phyloP scores from a whole-genome alignment of 2,113 vertebrate species.

The Dendropsophus ebraccatus region DNA sequence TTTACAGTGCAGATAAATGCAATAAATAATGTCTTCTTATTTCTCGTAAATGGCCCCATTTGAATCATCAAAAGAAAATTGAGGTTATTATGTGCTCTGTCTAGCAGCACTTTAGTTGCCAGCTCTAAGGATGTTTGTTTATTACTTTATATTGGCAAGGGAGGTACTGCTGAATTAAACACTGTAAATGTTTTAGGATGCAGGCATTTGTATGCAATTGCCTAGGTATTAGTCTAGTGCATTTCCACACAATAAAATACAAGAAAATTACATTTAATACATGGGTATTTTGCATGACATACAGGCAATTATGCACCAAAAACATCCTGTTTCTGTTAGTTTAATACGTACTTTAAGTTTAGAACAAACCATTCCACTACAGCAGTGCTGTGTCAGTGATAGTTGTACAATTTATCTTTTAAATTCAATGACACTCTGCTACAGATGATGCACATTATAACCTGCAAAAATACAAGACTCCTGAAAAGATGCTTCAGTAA shows the following conservation, averaged over 20 bases:
- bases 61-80: slow-evolving; percentile 58
- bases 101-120: slow-evolving; percentile 56
- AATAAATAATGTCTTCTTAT: slow-evolving; percentile 59
- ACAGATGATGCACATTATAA: not conserved
- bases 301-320: slow-evolving; percentile 44
- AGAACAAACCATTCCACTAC: slow-evolving; percentile 3
- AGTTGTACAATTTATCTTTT: not conserved
- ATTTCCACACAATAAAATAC: slow-evolving; percentile 48
- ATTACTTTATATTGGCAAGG: slow-evolving; percentile 55
- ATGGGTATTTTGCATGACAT: slow-evolving; percentile 34
- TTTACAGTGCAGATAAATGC: slow-evolving; percentile 53
- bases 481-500: too few species aligned
- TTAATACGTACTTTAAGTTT: slow-evolving; percentile 18
- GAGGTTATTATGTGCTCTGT: slow-evolving; percentile 58
- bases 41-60: slow-evolving; percentile 53
- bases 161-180: slow-evolving; percentile 55
- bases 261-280: slow-evolving; percentile 52
- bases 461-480: not conserved
- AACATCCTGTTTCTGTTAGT: slow-evolving; percentile 22
- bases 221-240: slow-evolving; percentile 49
- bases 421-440: not conserved
- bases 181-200: slow-evolving; percentile 56
- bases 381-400: not conserved
- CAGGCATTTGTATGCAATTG: slow-evolving; percentile 48
- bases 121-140: slow-evolving; percentile 57